Evolutionary conservation across 2,888 invertebrate genomes (phyloP), one percentile per base, ranked within the genome.

Genomic region (Pollenia griseotomentosa): DNA sequence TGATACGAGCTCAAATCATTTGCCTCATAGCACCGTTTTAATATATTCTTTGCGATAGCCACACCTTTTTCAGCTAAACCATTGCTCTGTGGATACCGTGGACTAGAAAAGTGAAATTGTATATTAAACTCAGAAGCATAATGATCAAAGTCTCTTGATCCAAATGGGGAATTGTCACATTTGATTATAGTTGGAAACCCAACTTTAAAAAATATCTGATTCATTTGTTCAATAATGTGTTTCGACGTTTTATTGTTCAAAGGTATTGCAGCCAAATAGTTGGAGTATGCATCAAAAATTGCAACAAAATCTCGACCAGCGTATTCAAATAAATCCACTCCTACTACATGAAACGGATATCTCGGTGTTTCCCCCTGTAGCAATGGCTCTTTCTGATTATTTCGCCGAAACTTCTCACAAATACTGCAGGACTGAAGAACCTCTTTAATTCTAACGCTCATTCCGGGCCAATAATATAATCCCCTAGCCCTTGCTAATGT

Each of bases 181-280:
- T 88, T 70, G 11, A 71, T 70, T 23, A 63, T 57, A 74, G 90
- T 85, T 14, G 90, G 90, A 65, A 89, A 90, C 8, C 90, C 89
- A 78, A 88, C 85, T 70, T 71, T 88, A 55, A 65, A 85, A 77
- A 90, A 86, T 19, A 75, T 65, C 19, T 73, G n/a, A 55, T 65
- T 51, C 2, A 83, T n/a, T 6, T 19, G 40, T 4, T 59, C 59
- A 59, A 59, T 33, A 11, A 33, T 33, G 11, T 59, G 1, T 19
- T 19, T 19, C 19, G 63, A 23, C 5, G 83, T 59, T 33, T 86
- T 86, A 8, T 85, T 11, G 9, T 48, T 71, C 78, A 83, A 74
- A 46, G 10, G 74, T 68, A 12, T 55, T 42, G 19, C 19, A 14
- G 10, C 42, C 10, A 75, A 75, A 63, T 51, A 63, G 8, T 42